Conservation (phyloP, 2,797 vertebrate species). For the Onychomys torridus region DNA sequence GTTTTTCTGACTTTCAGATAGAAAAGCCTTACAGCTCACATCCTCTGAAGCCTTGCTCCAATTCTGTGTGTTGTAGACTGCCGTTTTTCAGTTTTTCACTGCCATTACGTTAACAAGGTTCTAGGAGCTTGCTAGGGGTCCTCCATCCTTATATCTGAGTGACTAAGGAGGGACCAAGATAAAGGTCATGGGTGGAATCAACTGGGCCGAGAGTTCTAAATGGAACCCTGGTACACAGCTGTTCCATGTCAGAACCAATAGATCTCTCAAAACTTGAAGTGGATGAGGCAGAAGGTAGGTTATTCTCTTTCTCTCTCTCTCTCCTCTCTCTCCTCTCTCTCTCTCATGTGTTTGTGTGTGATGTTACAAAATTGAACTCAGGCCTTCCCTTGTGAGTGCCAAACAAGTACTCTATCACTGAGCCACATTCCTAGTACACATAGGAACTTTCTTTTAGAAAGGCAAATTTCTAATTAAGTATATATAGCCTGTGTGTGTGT, state of each 20-base stretch:
- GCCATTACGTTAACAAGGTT: background rate
- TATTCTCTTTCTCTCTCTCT: background rate
- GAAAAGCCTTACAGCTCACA: background rate
- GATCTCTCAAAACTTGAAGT: conserved; percentile 37
- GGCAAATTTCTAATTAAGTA: background rate
- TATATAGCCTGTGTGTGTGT: background rate
- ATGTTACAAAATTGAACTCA: background rate
- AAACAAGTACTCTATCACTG: background rate
- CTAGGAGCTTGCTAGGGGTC: background rate
- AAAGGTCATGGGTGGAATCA: conserved; percentile 43
- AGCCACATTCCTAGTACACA: too few species aligned
- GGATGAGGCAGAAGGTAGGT: background rate
- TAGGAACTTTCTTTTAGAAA: background rate
- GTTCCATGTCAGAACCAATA: conserved; percentile 24
- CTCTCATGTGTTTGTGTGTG: background rate
- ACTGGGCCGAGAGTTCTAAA: conserved; percentile 53
- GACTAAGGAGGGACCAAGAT: background rate
- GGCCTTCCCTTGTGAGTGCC: background rate
- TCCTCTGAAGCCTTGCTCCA: background rate
- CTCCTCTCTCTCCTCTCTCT: background rate
- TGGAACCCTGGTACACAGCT: conserved; percentile 20
- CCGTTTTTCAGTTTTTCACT: background rate
- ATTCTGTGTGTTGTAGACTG: background rate
- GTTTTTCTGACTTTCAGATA: background rate
- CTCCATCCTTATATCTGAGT: background rate